Percentiles rank a stretch among this genome's conserved stretches.
phyloP scores from a whole-genome alignment of 2,113 vertebrate species.

The Chloroceryle aenea region DNA sequence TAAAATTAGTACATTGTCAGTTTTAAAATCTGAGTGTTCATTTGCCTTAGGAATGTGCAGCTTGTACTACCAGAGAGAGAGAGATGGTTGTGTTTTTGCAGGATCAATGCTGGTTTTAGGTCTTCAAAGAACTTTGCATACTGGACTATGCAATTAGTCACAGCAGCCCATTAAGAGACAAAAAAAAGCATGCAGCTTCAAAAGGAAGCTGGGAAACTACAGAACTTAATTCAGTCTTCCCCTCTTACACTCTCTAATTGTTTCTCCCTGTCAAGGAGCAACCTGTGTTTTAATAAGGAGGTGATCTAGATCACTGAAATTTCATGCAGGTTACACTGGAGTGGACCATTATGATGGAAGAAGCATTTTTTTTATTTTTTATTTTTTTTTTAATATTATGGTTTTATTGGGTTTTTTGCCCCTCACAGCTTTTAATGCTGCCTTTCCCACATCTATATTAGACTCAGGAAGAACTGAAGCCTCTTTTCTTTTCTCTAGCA shows the following conservation, averaged over 20 bases:
- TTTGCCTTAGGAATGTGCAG: not conserved
- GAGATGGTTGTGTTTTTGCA: not conserved
- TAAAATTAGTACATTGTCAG: not conserved
- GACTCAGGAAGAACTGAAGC: not conserved
- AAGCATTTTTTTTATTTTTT: not conserved
- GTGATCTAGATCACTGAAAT: not conserved
- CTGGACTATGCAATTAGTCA: constrained; percentile 18
- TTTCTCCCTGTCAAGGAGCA: not conserved
- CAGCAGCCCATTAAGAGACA: not conserved
- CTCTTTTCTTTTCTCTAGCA: not conserved
- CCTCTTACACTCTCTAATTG: accelerated
- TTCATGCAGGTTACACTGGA: not conserved
- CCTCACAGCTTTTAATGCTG: not conserved
- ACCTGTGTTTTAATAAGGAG: accelerated
- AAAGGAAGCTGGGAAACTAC: not conserved
- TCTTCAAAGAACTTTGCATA: not conserved
- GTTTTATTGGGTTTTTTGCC: too few species aligned
- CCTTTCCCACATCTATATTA: not conserved
- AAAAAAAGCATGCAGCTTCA: not conserved
- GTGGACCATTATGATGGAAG: not conserved
- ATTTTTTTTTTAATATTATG: too few species aligned
- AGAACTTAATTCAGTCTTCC: not conserved
- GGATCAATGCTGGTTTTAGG: not conserved
- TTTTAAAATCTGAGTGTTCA: constrained; percentile 17
- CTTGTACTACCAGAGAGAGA: not conserved